Percentiles rank a stretch among this genome's conserved stretches.
Conservation (phyloP, 1,140 invertebrate species). For the Sogatella furcifera region DNA sequence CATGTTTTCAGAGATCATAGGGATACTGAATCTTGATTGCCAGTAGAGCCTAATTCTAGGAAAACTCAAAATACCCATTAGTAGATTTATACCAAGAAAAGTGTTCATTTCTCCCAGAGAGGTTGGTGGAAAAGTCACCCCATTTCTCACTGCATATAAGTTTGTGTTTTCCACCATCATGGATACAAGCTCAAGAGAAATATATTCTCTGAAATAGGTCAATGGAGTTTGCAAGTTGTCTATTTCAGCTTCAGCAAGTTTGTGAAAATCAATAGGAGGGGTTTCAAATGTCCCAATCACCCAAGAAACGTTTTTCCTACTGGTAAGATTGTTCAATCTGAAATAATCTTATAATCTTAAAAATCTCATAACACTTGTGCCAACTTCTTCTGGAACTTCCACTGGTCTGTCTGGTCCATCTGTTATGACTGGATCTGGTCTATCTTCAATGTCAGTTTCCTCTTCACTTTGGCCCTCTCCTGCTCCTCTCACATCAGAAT, state of each 20-base stretch:
- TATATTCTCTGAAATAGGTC: neutral
- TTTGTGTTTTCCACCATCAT: conserved; percentile 1
- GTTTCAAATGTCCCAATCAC: neutral
- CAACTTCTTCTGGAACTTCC: no score
- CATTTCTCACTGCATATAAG: neutral
- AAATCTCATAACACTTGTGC: no score
- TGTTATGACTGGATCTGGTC: no score
- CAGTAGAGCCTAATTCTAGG: conserved; percentile 10
- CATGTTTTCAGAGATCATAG: conserved; percentile 4
- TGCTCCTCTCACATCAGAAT: no score
- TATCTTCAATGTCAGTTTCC: no score
- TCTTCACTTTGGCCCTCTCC: no score
- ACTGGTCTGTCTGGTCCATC: no score
- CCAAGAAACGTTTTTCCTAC: no score
- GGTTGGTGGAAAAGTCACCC: neutral
- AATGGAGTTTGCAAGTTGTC: neutral
- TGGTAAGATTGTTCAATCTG: no score
- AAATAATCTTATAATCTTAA: no score
- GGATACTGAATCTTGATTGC: conserved; percentile 5
- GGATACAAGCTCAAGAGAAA: neutral
- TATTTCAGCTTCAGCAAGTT: neutral
- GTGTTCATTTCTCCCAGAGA: neutral
- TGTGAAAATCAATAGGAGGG: neutral
- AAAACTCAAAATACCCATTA: conserved; percentile 6
- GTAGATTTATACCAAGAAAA: conserved; percentile 7